These are phyloP conservation scores for Aporophyla lueneburgensis DNA, from an alignment of 2,888 invertebrate genomes.

Conservation along the genomic window DNA sequence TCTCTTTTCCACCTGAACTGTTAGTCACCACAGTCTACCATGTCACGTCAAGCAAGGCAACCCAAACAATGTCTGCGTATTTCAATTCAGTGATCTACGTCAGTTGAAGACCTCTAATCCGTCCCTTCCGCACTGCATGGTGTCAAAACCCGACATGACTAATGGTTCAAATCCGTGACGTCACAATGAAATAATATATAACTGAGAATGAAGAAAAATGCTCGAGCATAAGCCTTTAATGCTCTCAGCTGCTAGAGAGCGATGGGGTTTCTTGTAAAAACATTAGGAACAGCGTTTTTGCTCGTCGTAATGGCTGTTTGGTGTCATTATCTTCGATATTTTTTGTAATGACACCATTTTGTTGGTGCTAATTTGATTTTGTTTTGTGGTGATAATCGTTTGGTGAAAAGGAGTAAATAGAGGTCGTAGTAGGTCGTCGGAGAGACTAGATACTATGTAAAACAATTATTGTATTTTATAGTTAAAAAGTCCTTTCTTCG, in stretches of 20 bases:
- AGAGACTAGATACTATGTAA: not conserved
- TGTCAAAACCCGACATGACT: constrained; percentile 76
- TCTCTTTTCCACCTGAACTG: not conserved
- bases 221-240: constrained; percentile 75
- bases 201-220: constrained; percentile 79
- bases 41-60: constrained; percentile 12
- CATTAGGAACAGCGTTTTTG: constrained; percentile 60
- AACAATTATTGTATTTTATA: not conserved
- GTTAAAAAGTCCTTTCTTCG: no score
- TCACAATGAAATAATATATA: constrained; percentile 78
- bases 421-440: no score
- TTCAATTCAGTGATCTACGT: constrained; percentile 54
- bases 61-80: constrained; percentile 35
- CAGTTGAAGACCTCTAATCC: constrained; percentile 51
- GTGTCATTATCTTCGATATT: constrained; percentile 61
- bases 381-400: constrained; percentile 21
- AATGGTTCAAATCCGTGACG: constrained; percentile 75
- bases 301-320: constrained; percentile 56
- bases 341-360: constrained; percentile 55
- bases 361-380: constrained; percentile 56
- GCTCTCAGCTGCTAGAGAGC: constrained; percentile 64
- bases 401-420: not conserved
- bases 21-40: constrained; percentile 28
- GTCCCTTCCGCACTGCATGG: constrained; percentile 59
- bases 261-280: constrained; percentile 61